phyloP scores from a whole-genome alignment of 2,888 invertebrate species.

The Acleris holmiana region DNA sequence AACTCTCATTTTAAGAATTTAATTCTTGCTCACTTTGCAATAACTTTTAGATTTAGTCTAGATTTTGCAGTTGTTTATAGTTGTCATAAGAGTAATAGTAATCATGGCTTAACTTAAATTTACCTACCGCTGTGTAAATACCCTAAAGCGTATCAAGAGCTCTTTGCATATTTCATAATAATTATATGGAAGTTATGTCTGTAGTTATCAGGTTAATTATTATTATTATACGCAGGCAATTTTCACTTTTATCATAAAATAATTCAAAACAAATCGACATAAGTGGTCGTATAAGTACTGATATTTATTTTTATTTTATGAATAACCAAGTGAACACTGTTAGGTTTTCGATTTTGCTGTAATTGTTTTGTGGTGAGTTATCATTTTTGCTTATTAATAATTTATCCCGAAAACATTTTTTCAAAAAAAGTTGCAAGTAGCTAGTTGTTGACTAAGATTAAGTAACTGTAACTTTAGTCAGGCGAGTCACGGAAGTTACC shows the following conservation, averaged over 20 bases:
- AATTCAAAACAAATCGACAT: no score
- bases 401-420: background rate
- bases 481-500: no score
- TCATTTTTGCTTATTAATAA: background rate
- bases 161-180: no score
- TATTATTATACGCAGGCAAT: no score
- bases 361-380: slow-evolving; percentile 29
- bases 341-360: slow-evolving; percentile 19
- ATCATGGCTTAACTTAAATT: background rate
- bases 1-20: background rate
- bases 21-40: background rate
- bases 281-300: background rate
- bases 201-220: no score
- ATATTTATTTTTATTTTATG: background rate
- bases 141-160: no score
- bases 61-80: slow-evolving; percentile 2
- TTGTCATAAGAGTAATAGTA: background rate
- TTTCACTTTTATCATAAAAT: no score
- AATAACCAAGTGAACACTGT: background rate
- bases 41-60: background rate
- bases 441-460: no score
- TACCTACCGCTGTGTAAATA: background rate
- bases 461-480: no score
- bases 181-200: no score
- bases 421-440: no score